phyloP scores from a whole-genome alignment of 1,140 invertebrate genomes.

The Drosophila arawakana region DNA sequence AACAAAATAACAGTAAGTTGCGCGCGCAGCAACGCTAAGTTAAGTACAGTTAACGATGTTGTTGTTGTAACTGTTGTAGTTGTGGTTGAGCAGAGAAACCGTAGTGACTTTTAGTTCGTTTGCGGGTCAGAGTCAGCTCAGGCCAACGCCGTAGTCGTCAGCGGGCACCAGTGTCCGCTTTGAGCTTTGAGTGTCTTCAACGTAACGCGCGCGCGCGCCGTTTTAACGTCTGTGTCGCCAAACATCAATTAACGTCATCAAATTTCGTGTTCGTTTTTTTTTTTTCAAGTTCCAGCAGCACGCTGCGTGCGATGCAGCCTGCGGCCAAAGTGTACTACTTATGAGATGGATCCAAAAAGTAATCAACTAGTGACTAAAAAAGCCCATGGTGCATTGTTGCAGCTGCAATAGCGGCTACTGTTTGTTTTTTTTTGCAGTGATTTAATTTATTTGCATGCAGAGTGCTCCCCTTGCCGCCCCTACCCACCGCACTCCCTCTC shows the following conservation, averaged over 20 bases:
- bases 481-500: too few species aligned
- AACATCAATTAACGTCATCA: slow-evolving; percentile 41
- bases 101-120: slow-evolving; percentile 19
- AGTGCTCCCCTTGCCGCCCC: slow-evolving; percentile 35
- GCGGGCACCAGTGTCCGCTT: slow-evolving; percentile 37
- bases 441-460: slow-evolving; percentile 63
- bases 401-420: slow-evolving; percentile 48
- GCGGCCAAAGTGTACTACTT: slow-evolving; percentile 47
- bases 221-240: slow-evolving; percentile 5
- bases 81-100: not conserved
- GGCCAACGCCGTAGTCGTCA: slow-evolving; percentile 55
- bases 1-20: slow-evolving; percentile 21
- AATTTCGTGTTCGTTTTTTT: slow-evolving; percentile 51
- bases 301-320: slow-evolving; percentile 65
- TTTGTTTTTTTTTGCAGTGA: slow-evolving; percentile 72
- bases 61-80: too few species aligned
- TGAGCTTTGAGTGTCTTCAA: slow-evolving; percentile 34
- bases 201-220: slow-evolving; percentile 42
- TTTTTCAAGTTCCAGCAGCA: slow-evolving; percentile 35
- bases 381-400: slow-evolving; percentile 4
- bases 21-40: slow-evolving; percentile 31
- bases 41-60: not conserved
- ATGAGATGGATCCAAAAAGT: slow-evolving; percentile 81
- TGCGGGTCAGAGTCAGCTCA: slow-evolving; percentile 60
- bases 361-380: slow-evolving; percentile 47